Evolutionary conservation across 64 coral and sea anemone genomes (phyloP).

Genomic region (Pocillopora verrucosa): DNA sequence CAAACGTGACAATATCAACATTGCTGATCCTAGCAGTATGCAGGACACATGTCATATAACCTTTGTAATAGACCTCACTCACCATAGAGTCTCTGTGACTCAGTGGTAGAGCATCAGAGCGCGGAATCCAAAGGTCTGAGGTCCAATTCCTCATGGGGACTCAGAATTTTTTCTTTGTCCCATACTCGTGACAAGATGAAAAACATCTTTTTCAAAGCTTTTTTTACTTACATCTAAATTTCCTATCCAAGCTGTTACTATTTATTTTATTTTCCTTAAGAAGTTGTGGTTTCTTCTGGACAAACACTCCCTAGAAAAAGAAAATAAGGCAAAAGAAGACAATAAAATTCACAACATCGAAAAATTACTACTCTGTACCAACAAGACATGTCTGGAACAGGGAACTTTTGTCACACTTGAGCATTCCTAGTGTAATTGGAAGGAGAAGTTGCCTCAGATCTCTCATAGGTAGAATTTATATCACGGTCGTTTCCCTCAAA

Average conservation of each 20-base stretch:
- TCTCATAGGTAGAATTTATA: not conserved
- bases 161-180: no score
- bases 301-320: not conserved
- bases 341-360: not conserved
- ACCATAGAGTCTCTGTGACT: no score
- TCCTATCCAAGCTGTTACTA: not conserved
- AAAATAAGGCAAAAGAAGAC: not conserved
- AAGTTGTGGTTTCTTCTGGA: not conserved
- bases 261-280: not conserved
- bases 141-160: no score
- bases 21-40: no score
- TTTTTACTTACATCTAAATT: not conserved
- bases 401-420: not conserved
- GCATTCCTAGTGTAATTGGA: not conserved
- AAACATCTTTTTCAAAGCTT: not conserved
- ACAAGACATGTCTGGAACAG: no score
- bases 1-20: no score
- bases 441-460: not conserved
- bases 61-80: no score
- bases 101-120: no score
- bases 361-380: no score
- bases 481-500: not conserved
- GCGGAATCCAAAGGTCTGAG: no score
- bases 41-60: no score
- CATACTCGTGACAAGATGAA: no score